Evolutionary conservation across 2,113 vertebrate genomes (phyloP).

Genomic region (Geococcyx californianus): DNA sequence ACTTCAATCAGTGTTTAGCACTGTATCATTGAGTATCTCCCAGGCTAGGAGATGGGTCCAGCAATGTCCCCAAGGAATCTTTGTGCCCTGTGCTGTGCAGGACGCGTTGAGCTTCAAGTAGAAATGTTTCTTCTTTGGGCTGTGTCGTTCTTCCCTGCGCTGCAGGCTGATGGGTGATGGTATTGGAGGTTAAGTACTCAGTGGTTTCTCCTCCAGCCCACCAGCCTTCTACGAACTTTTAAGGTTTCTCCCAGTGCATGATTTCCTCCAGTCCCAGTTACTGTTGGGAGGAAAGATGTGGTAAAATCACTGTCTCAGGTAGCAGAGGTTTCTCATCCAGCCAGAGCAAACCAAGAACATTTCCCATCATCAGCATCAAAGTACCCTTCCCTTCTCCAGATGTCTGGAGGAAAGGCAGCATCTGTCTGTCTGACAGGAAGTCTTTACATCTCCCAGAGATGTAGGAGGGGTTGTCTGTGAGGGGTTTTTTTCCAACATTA

Average conservation of each 20-base stretch:
- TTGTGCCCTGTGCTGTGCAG: not conserved
- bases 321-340: slow-evolving; percentile 10
- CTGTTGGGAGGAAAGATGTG: not conserved
- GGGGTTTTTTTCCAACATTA: not conserved
- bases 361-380: slow-evolving; percentile 52
- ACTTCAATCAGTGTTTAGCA: not conserved
- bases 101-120: not conserved
- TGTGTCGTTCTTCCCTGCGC: not conserved
- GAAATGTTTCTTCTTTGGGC: not conserved
- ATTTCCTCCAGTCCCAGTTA: not conserved
- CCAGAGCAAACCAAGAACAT: slow-evolving; percentile 41
- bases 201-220: not conserved
- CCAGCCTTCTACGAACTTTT: not conserved
- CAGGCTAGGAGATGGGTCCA: not conserved
- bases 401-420: slow-evolving; percentile 20
- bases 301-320: not conserved
- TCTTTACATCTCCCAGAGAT: not conserved
- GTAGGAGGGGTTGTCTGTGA: not conserved
- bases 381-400: not conserved
- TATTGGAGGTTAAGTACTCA: not conserved
- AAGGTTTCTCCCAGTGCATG: not conserved
- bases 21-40: not conserved
- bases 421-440: not conserved
- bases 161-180: not conserved
- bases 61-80: not conserved